Conservation (phyloP, 2,888 invertebrate species). For the Keiferia lycopersicella region DNA sequence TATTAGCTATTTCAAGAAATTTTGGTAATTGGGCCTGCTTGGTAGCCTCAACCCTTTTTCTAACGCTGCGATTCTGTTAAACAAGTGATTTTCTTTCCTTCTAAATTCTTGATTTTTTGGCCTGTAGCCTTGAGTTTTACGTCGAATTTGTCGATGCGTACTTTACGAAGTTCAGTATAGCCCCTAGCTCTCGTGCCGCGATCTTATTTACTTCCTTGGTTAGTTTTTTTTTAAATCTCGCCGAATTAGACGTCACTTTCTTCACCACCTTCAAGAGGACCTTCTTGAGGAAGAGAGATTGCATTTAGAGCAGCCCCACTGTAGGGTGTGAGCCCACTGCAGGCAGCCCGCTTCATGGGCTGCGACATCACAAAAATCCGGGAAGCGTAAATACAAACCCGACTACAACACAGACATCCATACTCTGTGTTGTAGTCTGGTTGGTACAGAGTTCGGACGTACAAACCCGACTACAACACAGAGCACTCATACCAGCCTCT, state of each 20-base stretch:
- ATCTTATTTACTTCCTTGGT: conserved; percentile 31
- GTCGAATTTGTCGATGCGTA: conserved; percentile 26
- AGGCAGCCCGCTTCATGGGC: conserved; percentile 17
- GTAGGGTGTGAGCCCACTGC: conserved; percentile 29
- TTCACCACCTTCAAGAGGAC: conserved; percentile 24
- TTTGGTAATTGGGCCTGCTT: conserved; percentile 8
- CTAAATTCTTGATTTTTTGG: conserved; percentile 16
- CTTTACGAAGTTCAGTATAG: conserved; percentile 24
- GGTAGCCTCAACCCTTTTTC: background rate
- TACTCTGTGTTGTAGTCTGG: no score
- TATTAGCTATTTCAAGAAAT: background rate
- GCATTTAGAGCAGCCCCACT: conserved; percentile 26
- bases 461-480: no score
- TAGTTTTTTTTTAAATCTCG: conserved; percentile 26
- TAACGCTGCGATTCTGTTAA: conserved; percentile 26
- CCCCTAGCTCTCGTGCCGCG: conserved; percentile 8
- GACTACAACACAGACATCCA: no score
- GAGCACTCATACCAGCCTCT: no score
- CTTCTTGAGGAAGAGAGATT: conserved; percentile 8
- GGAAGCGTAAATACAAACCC: no score
- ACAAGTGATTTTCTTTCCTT: conserved; percentile 27
- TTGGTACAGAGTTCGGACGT: no score
- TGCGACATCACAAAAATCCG: no score
- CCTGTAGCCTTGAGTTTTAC: conserved; percentile 20
- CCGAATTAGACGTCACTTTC: conserved; percentile 4